Evolutionary conservation across 1,140 invertebrate species (phyloP), one percentile per base, ranked within the genome.

Genomic region (Drosophila novamexicana): DNA sequence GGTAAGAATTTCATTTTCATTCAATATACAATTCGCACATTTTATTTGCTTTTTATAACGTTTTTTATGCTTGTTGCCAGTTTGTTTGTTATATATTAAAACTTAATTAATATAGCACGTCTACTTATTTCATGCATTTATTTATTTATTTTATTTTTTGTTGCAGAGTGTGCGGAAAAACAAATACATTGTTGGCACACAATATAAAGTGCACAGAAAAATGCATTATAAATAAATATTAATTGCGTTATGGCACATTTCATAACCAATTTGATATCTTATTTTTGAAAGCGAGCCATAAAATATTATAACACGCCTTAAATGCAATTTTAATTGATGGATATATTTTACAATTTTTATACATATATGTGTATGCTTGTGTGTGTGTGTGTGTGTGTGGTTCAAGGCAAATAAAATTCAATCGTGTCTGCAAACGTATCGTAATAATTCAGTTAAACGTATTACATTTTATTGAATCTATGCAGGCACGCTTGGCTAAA

Each of bases 61-160:
- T 54, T 62, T 37, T 76, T 22, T 22, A 3, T 22, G 22, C 2
- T 22, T 7, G 22, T 22, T 37, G 9, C 8, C 53, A 44, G 36
- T 47, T 4, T 42, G 36, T 45, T 62, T 56, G 59, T 14, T 42
- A 22, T 45, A 22, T 49, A 80, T 84, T 68, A 72, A 65, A 80
- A 53, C 69, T 84, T 66, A 66, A 77, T 84, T 58, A 14, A 65
- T 53, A 32, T 45, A 63, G 22, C 22, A 36, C 37, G 63, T 56
- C 70, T 47, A 37, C 22, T 12, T 32, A 1, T 14, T 32, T 29
- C 4, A 29, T 32, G 6, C 2, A 44, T 45, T 37, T 47, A 66
- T 53, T 36, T 68, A 14, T 56, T 36, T 36, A 10, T 56, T n/a
- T 37, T 22, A 7, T 7, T 53, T n/a, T 37, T 54, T 37, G 16